These are phyloP conservation scores for Pterocles burchelli DNA, from an alignment of 2,113 vertebrate genomes.

Conservation along the genomic window DNA sequence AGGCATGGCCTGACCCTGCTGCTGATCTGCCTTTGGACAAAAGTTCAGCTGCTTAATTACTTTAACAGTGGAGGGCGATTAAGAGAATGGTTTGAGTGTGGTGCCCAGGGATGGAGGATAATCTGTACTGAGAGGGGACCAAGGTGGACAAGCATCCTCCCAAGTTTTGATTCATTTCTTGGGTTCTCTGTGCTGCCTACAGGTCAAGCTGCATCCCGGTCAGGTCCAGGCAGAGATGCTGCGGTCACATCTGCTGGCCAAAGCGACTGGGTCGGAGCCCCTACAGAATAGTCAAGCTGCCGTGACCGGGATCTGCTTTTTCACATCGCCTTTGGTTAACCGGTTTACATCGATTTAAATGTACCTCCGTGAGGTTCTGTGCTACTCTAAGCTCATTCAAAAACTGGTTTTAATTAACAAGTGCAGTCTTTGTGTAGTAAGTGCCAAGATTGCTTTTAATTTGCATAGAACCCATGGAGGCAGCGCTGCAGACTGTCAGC, in stretches of 20 bases:
- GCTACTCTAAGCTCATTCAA: neutral
- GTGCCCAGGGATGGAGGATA: fast-evolving
- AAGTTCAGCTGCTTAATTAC: neutral
- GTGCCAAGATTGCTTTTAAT: conserved; percentile 5
- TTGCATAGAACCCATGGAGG: neutral
- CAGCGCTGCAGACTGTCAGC: neutral
- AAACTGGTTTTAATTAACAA: conserved; percentile 40
- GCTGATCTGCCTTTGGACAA: neutral
- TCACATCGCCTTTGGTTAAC: neutral
- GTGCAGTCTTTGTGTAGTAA: neutral
- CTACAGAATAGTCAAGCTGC: fast-evolving
- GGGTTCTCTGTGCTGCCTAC: neutral
- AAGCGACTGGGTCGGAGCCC: neutral
- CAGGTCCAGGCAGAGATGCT: neutral
- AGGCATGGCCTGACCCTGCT: neutral
- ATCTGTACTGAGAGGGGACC: neutral
- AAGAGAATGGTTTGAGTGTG: fast-evolving
- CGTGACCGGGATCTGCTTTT: neutral
- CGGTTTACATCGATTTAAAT: neutral
- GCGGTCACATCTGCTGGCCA: neutral
- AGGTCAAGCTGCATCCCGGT: neutral
- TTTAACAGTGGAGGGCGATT: neutral
- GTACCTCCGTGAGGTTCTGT: neutral
- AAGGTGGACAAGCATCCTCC: neutral
- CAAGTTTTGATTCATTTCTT: neutral